Conservation (phyloP, 2,888 invertebrate species). For the Anodontia alba region DNA sequence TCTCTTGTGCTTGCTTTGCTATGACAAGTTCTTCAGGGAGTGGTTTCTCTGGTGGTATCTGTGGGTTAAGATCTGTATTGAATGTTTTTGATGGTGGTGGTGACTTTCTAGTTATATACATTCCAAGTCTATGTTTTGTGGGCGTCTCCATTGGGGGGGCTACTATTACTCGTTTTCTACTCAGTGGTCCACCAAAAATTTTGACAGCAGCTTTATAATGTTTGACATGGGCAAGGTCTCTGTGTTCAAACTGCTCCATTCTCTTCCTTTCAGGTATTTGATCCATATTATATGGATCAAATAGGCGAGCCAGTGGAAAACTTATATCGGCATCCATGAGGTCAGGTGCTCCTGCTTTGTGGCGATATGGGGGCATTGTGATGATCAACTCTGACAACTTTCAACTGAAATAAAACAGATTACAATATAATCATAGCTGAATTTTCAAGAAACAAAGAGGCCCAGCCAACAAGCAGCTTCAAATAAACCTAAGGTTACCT, state of each 20-base stretch:
- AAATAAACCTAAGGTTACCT: too few species aligned
- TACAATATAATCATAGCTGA: too few species aligned
- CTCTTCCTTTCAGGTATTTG: conserved; percentile 80
- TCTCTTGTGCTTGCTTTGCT: conserved; percentile 62
- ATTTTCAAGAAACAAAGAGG: too few species aligned
- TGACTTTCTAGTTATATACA: conserved; percentile 62
- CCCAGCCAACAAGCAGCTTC: too few species aligned
- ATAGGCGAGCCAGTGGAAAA: conserved; percentile 79
- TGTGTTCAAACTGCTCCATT: conserved; percentile 75
- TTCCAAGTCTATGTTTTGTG: conserved; percentile 73
- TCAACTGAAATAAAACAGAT: background rate
- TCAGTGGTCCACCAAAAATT: conserved; percentile 81
- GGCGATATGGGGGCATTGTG: conserved; percentile 59
- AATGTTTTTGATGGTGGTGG: conserved; percentile 63
- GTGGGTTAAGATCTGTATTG: conserved; percentile 66
- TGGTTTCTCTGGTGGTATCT: conserved; percentile 54
- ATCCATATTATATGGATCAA: conserved; percentile 81
- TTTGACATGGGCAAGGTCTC: conserved; percentile 79
- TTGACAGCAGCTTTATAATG: conserved; percentile 82
- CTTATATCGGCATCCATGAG: conserved; percentile 72
- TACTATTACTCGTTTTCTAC: conserved; percentile 76
- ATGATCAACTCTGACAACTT: background rate
- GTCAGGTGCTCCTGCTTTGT: conserved; percentile 54
- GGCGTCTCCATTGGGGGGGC: conserved; percentile 81
- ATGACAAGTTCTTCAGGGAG: conserved; percentile 60